Base-by-base conservation (phyloP, 2,797 vertebrate species). In the Paratrypauchen microcephalus region DNA sequence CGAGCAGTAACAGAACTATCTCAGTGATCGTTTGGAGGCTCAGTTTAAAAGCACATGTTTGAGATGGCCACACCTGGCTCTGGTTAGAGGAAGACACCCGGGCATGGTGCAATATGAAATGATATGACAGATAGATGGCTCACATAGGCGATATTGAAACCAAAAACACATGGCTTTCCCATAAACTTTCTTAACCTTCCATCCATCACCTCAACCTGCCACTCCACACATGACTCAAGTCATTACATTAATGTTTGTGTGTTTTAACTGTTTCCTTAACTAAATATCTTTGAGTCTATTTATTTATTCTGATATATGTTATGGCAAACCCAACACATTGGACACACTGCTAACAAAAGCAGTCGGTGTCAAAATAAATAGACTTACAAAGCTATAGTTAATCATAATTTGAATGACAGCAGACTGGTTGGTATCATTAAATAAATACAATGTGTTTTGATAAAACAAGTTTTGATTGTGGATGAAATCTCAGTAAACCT, bases 11-110 rank as follows among this genome's bases (percentile, higher is more conserved):
- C 21, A 59, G 24, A 60, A 23, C 24, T 39, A 39, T 61, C 13
- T 24, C 8, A 52, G 54, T 48, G 66, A 24, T 48, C n/a, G 1
- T 39, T 54, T n/a, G 56, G n/a, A 24, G n/a, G 68, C 32, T 6
- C 6, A 7, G 6, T 67, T 61, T 47, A 41, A 61, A 64, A 64
- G 13, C 23, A 41, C 11, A 13, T 0, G 12, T 56, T 6, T 58
- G 73, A 70, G 68, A 23, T 6, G 54, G 19, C 47, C 58, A 50
- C 54, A 68, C 63, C 65, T 50, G 55, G 32, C n/a, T 47, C 62
- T 2, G 1, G 12, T 30, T 47, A 18, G 45, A 48, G 50, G 50
- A 71, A 28, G 62, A 64, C 62, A 64, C 39, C 62, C 47, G 23
- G 6, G 41, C 28, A 66, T 16, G 39, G 39, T 48, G 62, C 41